A percentile compares a stretch with the other conserved stretches of the same genome.
phyloP scores from a whole-genome alignment of 2,888 invertebrate species.

The Drosophila acutilabella region DNA sequence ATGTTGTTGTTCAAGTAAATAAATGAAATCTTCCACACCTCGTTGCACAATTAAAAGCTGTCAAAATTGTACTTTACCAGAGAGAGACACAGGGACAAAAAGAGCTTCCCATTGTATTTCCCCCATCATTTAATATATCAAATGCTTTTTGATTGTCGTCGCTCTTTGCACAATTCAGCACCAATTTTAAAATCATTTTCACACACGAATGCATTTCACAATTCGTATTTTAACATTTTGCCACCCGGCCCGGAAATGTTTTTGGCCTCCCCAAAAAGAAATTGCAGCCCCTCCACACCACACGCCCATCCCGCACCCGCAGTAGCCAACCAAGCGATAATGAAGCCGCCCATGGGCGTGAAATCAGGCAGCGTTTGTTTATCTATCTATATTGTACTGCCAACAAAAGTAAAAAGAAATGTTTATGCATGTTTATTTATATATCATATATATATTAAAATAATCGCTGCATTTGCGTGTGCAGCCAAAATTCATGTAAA shows the following conservation, averaged over 20 bases:
- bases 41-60: conserved; percentile 78
- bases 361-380: conserved; percentile 63
- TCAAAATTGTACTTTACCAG: conserved; percentile 64
- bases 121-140: conserved; percentile 51
- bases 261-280: conserved; percentile 45
- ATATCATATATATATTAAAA: conserved; percentile 29
- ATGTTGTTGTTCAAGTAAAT: conserved; percentile 28
- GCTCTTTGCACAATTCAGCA: conserved; percentile 60
- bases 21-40: conserved; percentile 47
- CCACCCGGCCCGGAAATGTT: conserved; percentile 62
- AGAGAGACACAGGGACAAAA: neutral
- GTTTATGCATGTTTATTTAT: conserved; percentile 16
- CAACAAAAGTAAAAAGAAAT: conserved; percentile 14
- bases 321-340: conserved; percentile 45
- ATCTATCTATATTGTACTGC: conserved; percentile 39
- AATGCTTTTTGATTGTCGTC: conserved; percentile 73
- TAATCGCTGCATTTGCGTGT: conserved; percentile 58
- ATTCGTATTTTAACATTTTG: conserved; percentile 34
- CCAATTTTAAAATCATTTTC: conserved; percentile 79
- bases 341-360: conserved; percentile 68
- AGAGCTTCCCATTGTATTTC: conserved; percentile 20
- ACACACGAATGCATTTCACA: conserved; percentile 74
- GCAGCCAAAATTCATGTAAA: conserved; percentile 54
- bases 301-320: neutral
- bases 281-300: conserved; percentile 15